Conservation (phyloP, 2,113 vertebrate species). For the Microcebus ravelobensis region DNA sequence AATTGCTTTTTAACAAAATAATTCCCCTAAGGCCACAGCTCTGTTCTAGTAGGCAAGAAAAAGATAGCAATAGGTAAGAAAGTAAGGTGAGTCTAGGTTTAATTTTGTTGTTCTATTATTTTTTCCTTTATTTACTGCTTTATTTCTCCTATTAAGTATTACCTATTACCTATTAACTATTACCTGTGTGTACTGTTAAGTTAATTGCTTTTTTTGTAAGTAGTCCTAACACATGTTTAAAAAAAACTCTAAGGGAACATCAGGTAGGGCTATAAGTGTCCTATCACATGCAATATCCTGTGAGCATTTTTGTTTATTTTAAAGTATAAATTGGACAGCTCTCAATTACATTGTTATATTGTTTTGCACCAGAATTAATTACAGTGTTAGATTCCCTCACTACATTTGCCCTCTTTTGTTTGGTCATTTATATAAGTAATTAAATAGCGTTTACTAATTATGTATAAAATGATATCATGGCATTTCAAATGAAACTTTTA, state of each 20-base stretch:
- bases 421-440: constrained; percentile 21
- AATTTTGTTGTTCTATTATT: neutral
- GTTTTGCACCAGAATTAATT: constrained; percentile 19
- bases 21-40: neutral
- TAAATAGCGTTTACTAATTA: neutral
- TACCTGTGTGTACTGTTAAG: neutral
- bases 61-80: neutral
- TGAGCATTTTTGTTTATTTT: neutral
- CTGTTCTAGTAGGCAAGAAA: neutral
- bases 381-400: neutral
- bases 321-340: neutral
- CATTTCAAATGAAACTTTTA: neutral
- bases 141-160: neutral
- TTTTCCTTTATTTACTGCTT: neutral
- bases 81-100: neutral
- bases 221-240: neutral
- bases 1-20: neutral
- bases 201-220: neutral
- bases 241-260: neutral
- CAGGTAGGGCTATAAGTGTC: neutral
- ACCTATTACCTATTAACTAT: neutral
- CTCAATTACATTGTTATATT: neutral
- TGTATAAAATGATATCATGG: neutral
- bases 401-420: neutral
- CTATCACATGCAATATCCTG: neutral